These are phyloP conservation scores for Trogon surrucura DNA, from an alignment of 2,113 vertebrate genomes.

Conservation along the genomic window DNA sequence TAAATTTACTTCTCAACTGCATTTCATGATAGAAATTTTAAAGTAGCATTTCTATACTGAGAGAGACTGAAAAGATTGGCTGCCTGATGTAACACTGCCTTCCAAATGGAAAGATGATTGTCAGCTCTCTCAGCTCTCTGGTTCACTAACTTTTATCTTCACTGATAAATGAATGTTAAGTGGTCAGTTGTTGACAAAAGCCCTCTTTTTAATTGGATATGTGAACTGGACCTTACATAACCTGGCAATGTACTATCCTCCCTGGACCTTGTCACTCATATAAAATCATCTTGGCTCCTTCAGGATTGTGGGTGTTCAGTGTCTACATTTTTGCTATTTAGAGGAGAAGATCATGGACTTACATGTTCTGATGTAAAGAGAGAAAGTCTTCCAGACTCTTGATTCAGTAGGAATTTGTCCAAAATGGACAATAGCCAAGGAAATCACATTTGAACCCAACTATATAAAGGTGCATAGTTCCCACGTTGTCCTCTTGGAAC, in stretches of 20 bases:
- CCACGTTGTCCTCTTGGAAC: not conserved
- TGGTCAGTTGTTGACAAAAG: conserved; percentile 49
- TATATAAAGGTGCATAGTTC: not conserved
- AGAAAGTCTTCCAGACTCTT: not conserved
- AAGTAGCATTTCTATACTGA: conserved; percentile 31
- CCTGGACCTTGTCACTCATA: conserved; percentile 46
- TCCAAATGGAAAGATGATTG: conserved; percentile 35
- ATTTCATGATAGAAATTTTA: conserved; percentile 13
- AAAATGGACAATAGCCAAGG: not conserved
- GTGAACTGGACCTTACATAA: conserved; percentile 45
- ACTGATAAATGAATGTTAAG: conserved; percentile 38
- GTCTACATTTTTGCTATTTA: not conserved
- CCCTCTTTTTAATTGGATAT: conserved; percentile 49
- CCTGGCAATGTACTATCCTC: conserved; percentile 38
- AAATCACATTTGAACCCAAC: not conserved
- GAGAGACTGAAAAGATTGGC: not conserved
- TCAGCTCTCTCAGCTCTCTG: conserved; percentile 42
- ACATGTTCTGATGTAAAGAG: not conserved
- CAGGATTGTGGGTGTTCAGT: not conserved
- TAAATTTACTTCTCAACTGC: conserved; percentile 44
- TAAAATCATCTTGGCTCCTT: conserved; percentile 19
- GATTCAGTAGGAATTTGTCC: not conserved
- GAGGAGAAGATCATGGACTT: not conserved
- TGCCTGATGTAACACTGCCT: not conserved
- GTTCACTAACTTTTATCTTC: conserved; percentile 23